Evolutionary conservation across 2,797 vertebrate genomes (phyloP).

Genomic region (Gymnopithys bicolor): DNA sequence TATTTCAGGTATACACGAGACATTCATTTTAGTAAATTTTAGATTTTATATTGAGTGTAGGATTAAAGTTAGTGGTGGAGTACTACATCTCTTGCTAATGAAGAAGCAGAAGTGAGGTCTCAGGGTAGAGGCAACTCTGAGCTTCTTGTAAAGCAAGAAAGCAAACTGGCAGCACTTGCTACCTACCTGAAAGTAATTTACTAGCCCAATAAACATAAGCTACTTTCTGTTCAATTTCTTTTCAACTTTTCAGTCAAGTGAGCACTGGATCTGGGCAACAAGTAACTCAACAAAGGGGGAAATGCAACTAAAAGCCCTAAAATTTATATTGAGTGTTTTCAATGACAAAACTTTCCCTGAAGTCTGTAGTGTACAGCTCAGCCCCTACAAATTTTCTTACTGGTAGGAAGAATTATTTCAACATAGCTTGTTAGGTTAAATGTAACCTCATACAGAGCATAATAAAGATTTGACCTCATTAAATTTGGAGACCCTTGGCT

Average conservation of each 20-base stretch:
- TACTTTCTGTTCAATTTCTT: conserved; percentile 4
- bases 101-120: neutral
- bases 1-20: neutral
- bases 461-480: neutral
- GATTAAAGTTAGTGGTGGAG: neutral
- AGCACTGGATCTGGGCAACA: neutral
- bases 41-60: neutral
- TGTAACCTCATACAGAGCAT: neutral
- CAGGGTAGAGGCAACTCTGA: neutral
- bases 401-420: neutral
- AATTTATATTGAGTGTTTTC: neutral
- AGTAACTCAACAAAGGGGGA: neutral
- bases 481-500: neutral
- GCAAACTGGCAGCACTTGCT: neutral
- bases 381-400: neutral
- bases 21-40: neutral
- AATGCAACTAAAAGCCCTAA: neutral
- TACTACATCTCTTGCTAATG: neutral
- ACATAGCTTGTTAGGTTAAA: neutral
- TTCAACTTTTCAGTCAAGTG: neutral
- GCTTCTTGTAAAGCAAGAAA: neutral
- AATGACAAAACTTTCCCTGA: neutral
- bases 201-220: neutral
- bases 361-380: neutral
- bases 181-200: neutral